phyloP scores from a whole-genome alignment of 2,888 invertebrate species.

The Synanthedon vespiformis region DNA sequence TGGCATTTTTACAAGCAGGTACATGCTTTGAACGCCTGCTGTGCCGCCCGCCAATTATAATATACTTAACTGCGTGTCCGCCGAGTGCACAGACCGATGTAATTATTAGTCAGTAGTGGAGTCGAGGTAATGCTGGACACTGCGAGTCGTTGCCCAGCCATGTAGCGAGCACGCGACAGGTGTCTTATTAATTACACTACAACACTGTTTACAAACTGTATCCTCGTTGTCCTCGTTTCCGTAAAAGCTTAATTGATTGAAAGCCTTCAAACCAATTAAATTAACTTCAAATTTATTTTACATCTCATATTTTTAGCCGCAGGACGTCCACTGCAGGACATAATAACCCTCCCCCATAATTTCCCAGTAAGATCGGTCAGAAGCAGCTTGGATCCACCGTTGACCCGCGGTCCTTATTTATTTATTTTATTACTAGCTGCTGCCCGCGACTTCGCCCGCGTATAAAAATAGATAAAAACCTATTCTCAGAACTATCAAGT shows the following conservation, averaged over 20 bases:
- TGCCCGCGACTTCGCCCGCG: too few species aligned
- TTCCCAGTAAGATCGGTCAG: too few species aligned
- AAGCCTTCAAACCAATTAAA: too few species aligned
- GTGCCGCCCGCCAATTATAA: slow-evolving; percentile 66
- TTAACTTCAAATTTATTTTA: too few species aligned
- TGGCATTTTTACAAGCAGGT: slow-evolving; percentile 68
- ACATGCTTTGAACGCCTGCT: slow-evolving; percentile 57
- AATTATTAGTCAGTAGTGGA: slow-evolving; percentile 1
- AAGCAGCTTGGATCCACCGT: too few species aligned
- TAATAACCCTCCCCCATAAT: too few species aligned
- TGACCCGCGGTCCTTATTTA: too few species aligned
- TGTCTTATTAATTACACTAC: slow-evolving; percentile 1
- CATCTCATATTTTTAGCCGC: too few species aligned
- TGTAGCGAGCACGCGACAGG: background rate
- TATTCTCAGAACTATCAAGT: too few species aligned
- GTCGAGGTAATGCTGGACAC: background rate
- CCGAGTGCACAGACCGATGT: slow-evolving; percentile 23
- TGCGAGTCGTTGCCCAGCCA: background rate
- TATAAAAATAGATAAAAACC: too few species aligned
- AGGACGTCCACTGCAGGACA: too few species aligned
- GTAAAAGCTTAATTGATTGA: background rate
- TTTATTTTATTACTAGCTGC: too few species aligned
- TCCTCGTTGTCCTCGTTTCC: background rate
- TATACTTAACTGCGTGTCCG: slow-evolving; percentile 56
- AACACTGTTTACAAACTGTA: background rate